phyloP scores from a whole-genome alignment of 2,888 invertebrate species.

The Fissipunctia ypsillon region DNA sequence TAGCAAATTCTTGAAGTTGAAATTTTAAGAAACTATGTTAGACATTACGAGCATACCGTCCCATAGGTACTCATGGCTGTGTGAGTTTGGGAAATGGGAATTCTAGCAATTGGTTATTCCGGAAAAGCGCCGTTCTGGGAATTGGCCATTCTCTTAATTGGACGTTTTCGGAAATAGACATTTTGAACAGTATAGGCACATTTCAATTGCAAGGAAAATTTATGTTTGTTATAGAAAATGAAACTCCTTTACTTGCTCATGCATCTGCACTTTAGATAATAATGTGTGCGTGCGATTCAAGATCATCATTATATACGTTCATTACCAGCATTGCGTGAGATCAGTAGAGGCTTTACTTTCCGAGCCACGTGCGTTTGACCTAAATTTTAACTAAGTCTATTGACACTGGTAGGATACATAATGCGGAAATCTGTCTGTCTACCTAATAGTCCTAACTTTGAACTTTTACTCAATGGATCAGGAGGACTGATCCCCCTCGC shows the following conservation, averaged over 20 bases:
- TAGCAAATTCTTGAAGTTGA: background rate
- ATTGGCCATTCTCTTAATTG: slow-evolving; percentile 23
- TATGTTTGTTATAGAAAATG: slow-evolving; percentile 15
- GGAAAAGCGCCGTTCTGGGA: slow-evolving; percentile 13
- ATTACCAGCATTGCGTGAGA: slow-evolving; percentile 53
- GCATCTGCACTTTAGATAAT: slow-evolving; percentile 37
- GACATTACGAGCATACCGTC: background rate
- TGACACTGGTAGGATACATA: background rate
- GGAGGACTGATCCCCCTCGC: too few relatives aligned
- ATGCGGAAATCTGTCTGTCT: background rate
- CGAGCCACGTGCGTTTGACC: slow-evolving; percentile 28
- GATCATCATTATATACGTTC: slow-evolving; percentile 50
- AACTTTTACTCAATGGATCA: background rate
- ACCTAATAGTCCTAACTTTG: background rate
- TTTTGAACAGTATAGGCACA: background rate
- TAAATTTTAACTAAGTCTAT: background rate
- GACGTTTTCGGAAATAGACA: background rate
- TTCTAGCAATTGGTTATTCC: slow-evolving; percentile 25
- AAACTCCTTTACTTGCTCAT: slow-evolving; percentile 2
- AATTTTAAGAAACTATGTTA: background rate
- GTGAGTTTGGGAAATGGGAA: slow-evolving; percentile 1
- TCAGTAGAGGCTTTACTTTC: slow-evolving; percentile 33
- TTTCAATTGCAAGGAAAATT: background rate
- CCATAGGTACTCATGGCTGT: slow-evolving; percentile 6
- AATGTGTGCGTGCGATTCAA: slow-evolving; percentile 19